Conservation (phyloP, 1,140 invertebrate genomes). For the Drosophila athabasca region DNA sequence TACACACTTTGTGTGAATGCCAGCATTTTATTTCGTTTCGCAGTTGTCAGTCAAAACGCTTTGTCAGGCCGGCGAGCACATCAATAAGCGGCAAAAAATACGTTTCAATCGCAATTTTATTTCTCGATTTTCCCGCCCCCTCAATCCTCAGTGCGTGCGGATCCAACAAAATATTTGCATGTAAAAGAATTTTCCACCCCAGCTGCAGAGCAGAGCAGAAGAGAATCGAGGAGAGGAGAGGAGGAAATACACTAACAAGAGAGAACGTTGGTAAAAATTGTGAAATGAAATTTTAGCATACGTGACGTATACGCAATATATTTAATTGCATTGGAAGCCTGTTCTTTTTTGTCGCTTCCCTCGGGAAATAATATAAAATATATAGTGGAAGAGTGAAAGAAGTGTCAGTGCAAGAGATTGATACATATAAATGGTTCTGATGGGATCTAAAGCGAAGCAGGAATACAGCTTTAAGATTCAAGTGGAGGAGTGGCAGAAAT, state of each 20-base stretch:
- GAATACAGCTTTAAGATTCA: conserved; percentile 1
- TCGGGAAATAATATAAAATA: conserved; percentile 4
- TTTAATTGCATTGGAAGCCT: conserved; percentile 56
- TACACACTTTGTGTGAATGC: conserved; percentile 20
- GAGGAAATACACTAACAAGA: background rate
- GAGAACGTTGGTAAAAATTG: conserved; percentile 38
- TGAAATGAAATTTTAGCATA: conserved; percentile 53
- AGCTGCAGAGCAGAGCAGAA: conserved; percentile 6
- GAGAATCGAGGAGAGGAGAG: background rate
- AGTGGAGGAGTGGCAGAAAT: background rate
- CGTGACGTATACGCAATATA: conserved; percentile 60
- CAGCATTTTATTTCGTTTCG: conserved; percentile 53
- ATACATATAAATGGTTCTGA: background rate
- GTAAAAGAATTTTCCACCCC: conserved; percentile 49
- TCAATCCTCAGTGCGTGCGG: conserved; percentile 18
- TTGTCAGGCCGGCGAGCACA: conserved; percentile 62
- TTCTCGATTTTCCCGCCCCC: conserved; percentile 28
- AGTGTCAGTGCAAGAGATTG: conserved; percentile 11
- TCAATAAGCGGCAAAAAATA: conserved; percentile 65
- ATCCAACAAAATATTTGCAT: conserved; percentile 59
- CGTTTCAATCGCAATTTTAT: conserved; percentile 51
- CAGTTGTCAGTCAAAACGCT: conserved; percentile 69
- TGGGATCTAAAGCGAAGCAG: too few relatives aligned
- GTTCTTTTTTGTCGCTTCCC: conserved; percentile 6
- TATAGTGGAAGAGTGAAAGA: conserved; percentile 5